Evolutionary conservation across 2,888 invertebrate genomes (phyloP), one percentile per base, ranked within the genome.

Genomic region (Phalera bucephala): DNA sequence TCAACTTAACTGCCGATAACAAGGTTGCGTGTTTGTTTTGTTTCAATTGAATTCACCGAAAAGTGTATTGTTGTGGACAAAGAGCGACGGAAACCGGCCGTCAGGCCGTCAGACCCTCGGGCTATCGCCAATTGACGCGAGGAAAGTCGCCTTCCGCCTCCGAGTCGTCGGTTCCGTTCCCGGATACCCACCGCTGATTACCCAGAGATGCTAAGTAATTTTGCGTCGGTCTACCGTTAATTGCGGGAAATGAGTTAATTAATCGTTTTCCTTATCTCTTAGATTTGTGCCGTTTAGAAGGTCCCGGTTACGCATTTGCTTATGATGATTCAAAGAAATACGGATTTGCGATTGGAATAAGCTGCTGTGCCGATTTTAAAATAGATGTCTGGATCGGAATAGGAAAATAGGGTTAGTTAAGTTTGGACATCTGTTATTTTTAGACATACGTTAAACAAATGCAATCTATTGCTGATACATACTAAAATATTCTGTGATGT

Each of bases 211-310:
- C 72, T 71, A 72, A 80, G 78, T 83, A 80, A 84, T 80, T 80
- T 70, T 59, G 69, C 72, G 76, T 73, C 81, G 71, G 80, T 72
- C 73, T 74, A 72, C 68, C 68, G 76, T 69, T 86, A 85, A 87
- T 84, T 80, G 78, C 68, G 74, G 82, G 80, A 82, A 86, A 85
- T 81, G 66, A 75, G 68, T 74, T 75, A 78, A 83, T 85, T 82
- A 80, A 84, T 83, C 81, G 80, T 81, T 83, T 83, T 82, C 80
- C 80, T 84, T 81, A 78, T 71, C 65, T 69, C 69, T 64, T 59
- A 67, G 72, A 74, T 75, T 76, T 76, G 69, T 64, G 57, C 66
- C 57, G 51, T 66, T 66, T 60, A 60, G 61, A 52, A 42, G 40
- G 45, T 39, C 38, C 39, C 45, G 45, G 54, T 61, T 59, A 68